Evolutionary conservation across 1,140 invertebrate genomes (phyloP).

Genomic region (Drosophila miranda): DNA sequence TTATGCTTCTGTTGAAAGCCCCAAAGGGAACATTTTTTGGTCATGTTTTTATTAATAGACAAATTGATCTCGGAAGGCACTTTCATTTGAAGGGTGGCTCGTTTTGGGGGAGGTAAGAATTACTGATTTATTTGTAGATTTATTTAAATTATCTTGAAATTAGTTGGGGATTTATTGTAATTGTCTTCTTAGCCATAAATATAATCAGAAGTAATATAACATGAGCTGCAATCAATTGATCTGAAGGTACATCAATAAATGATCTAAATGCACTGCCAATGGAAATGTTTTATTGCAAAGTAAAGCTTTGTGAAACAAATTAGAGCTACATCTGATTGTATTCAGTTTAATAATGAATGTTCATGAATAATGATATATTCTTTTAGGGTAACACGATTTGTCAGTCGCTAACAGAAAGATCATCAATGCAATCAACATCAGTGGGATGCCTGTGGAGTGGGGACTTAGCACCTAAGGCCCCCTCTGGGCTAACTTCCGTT

Average conservation of each 20-base stretch:
- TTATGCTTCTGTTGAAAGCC: constrained; percentile 67
- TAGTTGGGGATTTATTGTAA: background rate
- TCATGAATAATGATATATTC: constrained; percentile 30
- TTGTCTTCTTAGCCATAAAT: background rate
- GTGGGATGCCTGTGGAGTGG: background rate
- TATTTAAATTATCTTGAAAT: constrained; percentile 15
- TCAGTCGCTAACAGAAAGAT: constrained; percentile 57
- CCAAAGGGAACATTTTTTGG: constrained; percentile 30
- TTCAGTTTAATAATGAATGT: background rate
- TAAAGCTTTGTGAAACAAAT: constrained; percentile 15
- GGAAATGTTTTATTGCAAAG: constrained; percentile 8
- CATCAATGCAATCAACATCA: constrained; percentile 31
- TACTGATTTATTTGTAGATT: constrained; percentile 25
- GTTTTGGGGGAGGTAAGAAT: constrained; percentile 11
- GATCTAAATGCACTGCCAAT: no score
- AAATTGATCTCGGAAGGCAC: constrained; percentile 41
- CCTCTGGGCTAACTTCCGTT: constrained; percentile 65
- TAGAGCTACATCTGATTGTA: constrained; percentile 13
- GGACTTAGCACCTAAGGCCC: constrained; percentile 50
- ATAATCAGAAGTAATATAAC: no score
- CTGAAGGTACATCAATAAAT: no score
- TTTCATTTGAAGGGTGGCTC: constrained; percentile 47
- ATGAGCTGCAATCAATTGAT: no score
- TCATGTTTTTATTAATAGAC: constrained; percentile 68
- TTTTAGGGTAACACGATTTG: constrained; percentile 47